Evolutionary conservation across 1,140 invertebrate genomes (phyloP).

Genomic region (Coelopa frigida): DNA sequence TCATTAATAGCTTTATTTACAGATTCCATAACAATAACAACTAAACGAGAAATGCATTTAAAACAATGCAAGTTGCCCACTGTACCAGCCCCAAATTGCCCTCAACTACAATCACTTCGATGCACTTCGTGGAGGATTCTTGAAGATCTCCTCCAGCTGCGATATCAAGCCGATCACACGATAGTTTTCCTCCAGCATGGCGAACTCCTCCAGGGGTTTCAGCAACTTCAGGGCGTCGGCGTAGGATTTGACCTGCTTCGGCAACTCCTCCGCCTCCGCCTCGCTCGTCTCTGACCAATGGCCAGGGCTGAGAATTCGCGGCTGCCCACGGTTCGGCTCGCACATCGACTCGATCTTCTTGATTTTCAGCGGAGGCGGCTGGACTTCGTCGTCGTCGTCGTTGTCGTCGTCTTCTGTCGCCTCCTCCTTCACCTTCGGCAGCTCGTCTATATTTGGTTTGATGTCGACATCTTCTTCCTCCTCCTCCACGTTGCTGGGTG

Average conservation of each 20-base stretch:
- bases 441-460: slow-evolving; percentile 7
- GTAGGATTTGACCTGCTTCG: slow-evolving; percentile 25
- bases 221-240: slow-evolving; percentile 34
- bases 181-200: slow-evolving; percentile 36
- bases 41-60: no score
- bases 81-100: no score
- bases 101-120: no score
- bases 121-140: slow-evolving; percentile 10
- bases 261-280: slow-evolving; percentile 17
- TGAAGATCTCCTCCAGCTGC: slow-evolving; percentile 36
- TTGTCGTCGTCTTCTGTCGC: neutral
- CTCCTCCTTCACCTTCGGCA: neutral
- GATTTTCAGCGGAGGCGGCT: slow-evolving; percentile 20
- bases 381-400: neutral
- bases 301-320: slow-evolving; percentile 14
- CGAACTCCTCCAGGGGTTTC: slow-evolving; percentile 37
- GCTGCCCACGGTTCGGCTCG: neutral
- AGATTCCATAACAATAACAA: no score
- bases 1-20: no score
- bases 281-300: slow-evolving; percentile 21
- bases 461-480: slow-evolving; percentile 11
- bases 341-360: slow-evolving; percentile 24
- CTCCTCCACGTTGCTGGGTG: neutral
- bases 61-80: no score
- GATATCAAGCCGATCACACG: slow-evolving; percentile 36